Evolutionary conservation across 2,797 vertebrate species (phyloP).

Genomic region (Erethizon dorsatum): DNA sequence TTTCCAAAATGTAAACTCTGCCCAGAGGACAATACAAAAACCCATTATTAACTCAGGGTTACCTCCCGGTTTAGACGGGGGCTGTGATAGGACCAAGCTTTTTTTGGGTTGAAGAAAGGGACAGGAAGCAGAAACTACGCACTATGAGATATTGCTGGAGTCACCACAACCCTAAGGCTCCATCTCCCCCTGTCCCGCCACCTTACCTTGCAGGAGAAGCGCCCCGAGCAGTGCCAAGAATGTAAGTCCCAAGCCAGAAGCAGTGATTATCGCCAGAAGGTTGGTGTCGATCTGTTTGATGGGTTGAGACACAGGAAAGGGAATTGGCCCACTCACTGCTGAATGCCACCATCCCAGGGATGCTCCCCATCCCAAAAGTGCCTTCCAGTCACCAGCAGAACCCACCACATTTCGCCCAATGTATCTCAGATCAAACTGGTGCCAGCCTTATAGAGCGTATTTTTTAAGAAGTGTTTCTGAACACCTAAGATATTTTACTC

Average conservation of each 20-base stretch:
- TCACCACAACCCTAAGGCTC: not conserved
- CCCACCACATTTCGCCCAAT: not conserved
- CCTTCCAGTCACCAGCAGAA: not conserved
- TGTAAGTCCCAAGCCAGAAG: constrained; percentile 41
- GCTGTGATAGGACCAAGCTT: not conserved
- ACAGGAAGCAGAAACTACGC: not conserved
- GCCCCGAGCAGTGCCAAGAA: not conserved
- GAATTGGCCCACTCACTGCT: rapidly evolving
- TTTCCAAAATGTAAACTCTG: not conserved
- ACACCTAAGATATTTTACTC: not conserved
- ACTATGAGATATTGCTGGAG: not conserved
- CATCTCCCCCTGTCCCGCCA: not conserved
- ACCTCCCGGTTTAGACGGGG: not conserved
- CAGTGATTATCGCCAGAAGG: constrained; percentile 48
- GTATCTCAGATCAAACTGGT: constrained; percentile 23
- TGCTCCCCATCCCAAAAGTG: not conserved
- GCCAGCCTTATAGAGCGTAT: not conserved
- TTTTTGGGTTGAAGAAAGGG: not conserved
- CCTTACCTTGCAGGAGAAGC: constrained; percentile 74
- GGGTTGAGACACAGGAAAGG: constrained; percentile 53
- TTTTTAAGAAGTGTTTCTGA: not conserved
- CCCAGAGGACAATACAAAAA: not conserved
- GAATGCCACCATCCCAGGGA: rapidly evolving
- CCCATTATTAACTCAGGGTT: not conserved
- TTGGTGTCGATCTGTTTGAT: rapidly evolving